Conservation (phyloP, 2,113 vertebrate genomes). For the Todiramphus saurophagus region DNA sequence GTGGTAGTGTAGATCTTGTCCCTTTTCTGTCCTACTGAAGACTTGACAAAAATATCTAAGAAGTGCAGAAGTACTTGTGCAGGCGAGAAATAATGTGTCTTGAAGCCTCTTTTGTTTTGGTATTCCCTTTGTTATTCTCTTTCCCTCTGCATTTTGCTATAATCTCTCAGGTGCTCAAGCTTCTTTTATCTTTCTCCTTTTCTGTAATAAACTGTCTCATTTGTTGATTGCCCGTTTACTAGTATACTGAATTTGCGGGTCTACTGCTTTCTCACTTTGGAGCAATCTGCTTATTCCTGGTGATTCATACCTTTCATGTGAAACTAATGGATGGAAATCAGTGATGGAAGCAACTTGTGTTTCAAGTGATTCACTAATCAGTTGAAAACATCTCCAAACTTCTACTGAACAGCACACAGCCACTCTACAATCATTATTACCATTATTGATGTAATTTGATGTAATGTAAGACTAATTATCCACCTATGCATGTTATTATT, state of each 20-base stretch:
- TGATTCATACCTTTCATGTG: constrained; percentile 30
- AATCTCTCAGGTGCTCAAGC: not conserved
- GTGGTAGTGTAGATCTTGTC: not conserved
- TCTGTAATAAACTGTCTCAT: not conserved
- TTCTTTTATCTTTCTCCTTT: not conserved
- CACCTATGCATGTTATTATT: constrained; percentile 56
- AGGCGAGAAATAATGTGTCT: not conserved
- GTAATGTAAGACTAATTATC: constrained; percentile 59
- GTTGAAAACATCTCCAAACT: constrained; percentile 23
- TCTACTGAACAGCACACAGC: constrained; percentile 27
- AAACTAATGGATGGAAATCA: constrained; percentile 24
- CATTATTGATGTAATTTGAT: not conserved
- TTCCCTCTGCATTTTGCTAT: not conserved
- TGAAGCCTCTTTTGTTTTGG: not conserved
- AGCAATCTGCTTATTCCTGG: not conserved
- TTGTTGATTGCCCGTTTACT: not conserved
- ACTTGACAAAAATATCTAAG: not conserved
- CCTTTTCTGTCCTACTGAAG: not conserved
- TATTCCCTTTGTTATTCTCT: not conserved
- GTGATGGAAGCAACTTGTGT: not conserved
- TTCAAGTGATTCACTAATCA: constrained; percentile 43
- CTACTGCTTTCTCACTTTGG: not conserved
- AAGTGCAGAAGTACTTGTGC: not conserved
- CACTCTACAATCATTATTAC: not conserved
- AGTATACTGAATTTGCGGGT: not conserved